These are phyloP conservation scores for Chrysolina oricalcia DNA, from an alignment of 2,888 invertebrate genomes.

Conservation along the genomic window DNA sequence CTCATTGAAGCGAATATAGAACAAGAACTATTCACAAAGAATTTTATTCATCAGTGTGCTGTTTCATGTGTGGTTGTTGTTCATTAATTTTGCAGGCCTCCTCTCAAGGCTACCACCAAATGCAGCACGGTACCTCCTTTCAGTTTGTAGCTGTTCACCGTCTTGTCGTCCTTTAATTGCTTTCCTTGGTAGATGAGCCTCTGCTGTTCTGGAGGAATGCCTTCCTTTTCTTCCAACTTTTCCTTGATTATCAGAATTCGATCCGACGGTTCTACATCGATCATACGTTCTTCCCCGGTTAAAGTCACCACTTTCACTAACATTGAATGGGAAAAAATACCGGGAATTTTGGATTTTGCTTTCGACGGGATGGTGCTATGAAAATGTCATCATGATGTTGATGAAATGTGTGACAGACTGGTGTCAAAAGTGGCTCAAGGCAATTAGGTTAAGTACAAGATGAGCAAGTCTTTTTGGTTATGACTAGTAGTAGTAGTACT, in stretches of 20 bases:
- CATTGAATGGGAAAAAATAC: conserved; percentile 58
- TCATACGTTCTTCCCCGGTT: conserved; percentile 67
- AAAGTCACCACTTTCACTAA: conserved; percentile 67
- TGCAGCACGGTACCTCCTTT: conserved; percentile 67
- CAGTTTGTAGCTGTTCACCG: conserved; percentile 67
- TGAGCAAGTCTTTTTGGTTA: not conserved
- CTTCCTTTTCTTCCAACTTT: conserved; percentile 69
- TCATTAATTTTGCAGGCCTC: conserved; percentile 59
- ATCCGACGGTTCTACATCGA: conserved; percentile 68
- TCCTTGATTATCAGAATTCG: conserved; percentile 67
- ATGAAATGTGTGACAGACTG: conserved; percentile 7
- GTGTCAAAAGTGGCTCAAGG: not conserved
- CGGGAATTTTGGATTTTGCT: conserved; percentile 43
- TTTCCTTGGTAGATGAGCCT: conserved; percentile 68
- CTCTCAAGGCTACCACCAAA: conserved; percentile 68
- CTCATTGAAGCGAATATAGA: not conserved
- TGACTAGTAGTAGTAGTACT: too few relatives aligned
- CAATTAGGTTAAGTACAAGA: not conserved
- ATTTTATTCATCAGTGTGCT: not conserved
- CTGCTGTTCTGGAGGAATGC: conserved; percentile 69
- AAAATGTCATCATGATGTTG: conserved; percentile 9
- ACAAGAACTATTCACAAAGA: not conserved
- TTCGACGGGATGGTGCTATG: not conserved
- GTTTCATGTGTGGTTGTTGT: not conserved
- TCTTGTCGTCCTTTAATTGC: conserved; percentile 68